A percentile compares a stretch with the other conserved stretches of the same genome.
Evolutionary conservation across 1,140 invertebrate species (phyloP).

Genomic region (Eurosta solidaginis): DNA sequence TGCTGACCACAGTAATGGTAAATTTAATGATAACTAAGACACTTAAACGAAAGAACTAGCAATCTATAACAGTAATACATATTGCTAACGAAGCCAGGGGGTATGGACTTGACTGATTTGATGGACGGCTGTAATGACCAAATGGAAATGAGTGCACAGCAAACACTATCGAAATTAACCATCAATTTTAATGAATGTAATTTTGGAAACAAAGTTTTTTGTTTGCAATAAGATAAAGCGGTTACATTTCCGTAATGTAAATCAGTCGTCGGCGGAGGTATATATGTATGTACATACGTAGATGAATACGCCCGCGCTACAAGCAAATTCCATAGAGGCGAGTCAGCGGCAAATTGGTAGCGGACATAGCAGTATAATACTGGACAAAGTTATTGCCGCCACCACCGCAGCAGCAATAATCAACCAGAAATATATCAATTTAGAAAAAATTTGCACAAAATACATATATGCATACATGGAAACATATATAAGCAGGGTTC

Average conservation of each 20-base stretch:
- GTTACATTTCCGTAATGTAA: constrained; percentile 1
- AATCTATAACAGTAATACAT: background rate
- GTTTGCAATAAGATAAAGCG: background rate
- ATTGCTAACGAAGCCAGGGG: background rate
- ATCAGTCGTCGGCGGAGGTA: background rate
- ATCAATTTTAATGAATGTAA: constrained; percentile 19
- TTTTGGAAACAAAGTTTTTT: background rate
- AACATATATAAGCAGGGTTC: too few species aligned
- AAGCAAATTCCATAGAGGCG: background rate
- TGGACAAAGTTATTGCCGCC: too few species aligned
- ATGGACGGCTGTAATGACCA: background rate
- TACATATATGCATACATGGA: background rate
- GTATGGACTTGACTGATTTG: constrained; percentile 4
- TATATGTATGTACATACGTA: too few species aligned
- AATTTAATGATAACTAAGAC: background rate
- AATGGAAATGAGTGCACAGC: background rate
- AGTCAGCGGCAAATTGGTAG: constrained; percentile 1
- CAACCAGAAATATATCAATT: background rate
- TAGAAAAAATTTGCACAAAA: background rate
- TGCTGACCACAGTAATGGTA: background rate
- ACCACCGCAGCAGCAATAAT: background rate
- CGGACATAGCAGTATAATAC: too few species aligned
- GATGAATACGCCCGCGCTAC: background rate
- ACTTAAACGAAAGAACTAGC: background rate
- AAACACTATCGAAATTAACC: background rate